A percentile compares a stretch with the other conserved stretches of the same genome.
Evolutionary conservation across 2,113 vertebrate genomes (phyloP).

Genomic region (Axis porcinus): DNA sequence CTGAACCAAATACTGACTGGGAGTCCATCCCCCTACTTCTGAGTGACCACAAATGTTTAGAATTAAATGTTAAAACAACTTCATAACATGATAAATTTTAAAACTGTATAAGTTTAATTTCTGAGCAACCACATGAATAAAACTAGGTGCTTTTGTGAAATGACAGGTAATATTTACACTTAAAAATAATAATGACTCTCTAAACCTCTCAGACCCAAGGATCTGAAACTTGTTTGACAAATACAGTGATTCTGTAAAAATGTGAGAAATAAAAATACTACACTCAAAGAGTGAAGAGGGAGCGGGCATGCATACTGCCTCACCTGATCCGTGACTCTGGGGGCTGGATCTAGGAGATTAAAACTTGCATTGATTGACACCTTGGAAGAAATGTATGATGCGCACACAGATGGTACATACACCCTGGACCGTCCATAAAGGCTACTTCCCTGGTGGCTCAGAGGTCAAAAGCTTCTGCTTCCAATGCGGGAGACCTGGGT

Average conservation of each 20-base stretch:
- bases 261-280: background rate
- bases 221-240: conserved; percentile 16
- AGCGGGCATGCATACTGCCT: background rate
- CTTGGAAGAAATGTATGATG: background rate
- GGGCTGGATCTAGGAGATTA: background rate
- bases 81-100: background rate
- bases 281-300: background rate
- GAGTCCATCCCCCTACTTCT: background rate
- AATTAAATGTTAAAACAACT: background rate
- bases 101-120: background rate
- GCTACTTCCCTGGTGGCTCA: too few species aligned
- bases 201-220: background rate
- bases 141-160: background rate
- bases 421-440: background rate
- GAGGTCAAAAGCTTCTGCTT: too few species aligned
- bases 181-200: background rate
- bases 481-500: too few species aligned
- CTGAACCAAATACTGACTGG: background rate
- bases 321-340: background rate
- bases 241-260: background rate
- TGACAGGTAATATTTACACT: conserved; percentile 28
- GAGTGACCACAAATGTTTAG: background rate
- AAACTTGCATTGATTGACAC: background rate
- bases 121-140: background rate
- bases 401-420: background rate